Conservation (phyloP, 2,797 vertebrate species). For the Gambusia yucatana region DNA sequence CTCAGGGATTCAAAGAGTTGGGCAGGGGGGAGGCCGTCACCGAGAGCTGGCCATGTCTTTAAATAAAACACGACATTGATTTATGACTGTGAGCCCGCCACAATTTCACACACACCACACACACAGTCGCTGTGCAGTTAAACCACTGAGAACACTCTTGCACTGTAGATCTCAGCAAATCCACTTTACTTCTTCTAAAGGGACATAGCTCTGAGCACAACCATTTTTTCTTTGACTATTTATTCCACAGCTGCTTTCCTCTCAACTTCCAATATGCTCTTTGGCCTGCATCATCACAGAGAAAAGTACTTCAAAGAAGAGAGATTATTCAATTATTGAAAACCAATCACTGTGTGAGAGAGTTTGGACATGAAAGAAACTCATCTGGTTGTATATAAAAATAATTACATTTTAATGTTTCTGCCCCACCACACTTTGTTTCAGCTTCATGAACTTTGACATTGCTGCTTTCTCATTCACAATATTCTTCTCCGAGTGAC, state of each 20-base stretch:
- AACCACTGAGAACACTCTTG: constrained; percentile 45
- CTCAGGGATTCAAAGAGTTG: constrained; percentile 30
- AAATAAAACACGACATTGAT: constrained; percentile 79
- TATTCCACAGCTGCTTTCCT: constrained; percentile 26
- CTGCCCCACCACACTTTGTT: constrained; percentile 14
- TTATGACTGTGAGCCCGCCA: constrained; percentile 64
- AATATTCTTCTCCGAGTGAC: constrained; percentile 36
- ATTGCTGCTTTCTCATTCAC: constrained; percentile 16
- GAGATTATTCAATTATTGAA: constrained; percentile 46
- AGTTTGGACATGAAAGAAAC: constrained; percentile 44
- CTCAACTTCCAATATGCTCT: constrained; percentile 11
- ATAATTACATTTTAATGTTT: constrained; percentile 31
- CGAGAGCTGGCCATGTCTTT: constrained; percentile 59
- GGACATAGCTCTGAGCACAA: constrained; percentile 35
- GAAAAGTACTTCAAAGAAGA: constrained; percentile 46
- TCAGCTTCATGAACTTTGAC: constrained; percentile 14
- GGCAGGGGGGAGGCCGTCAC: constrained; percentile 20
- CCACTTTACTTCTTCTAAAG: constrained; percentile 46
- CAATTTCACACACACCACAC: constrained; percentile 33
- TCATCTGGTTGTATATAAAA: constrained; percentile 21
- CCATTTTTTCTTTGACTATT: constrained; percentile 25
- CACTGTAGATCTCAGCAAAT: constrained; percentile 60
- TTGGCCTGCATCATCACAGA: constrained; percentile 21
- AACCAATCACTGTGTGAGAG: constrained; percentile 40
- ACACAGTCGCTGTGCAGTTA: constrained; percentile 51